Evolutionary conservation across 2,888 invertebrate species (phyloP).

Genomic region (Cerastis rubricosa): DNA sequence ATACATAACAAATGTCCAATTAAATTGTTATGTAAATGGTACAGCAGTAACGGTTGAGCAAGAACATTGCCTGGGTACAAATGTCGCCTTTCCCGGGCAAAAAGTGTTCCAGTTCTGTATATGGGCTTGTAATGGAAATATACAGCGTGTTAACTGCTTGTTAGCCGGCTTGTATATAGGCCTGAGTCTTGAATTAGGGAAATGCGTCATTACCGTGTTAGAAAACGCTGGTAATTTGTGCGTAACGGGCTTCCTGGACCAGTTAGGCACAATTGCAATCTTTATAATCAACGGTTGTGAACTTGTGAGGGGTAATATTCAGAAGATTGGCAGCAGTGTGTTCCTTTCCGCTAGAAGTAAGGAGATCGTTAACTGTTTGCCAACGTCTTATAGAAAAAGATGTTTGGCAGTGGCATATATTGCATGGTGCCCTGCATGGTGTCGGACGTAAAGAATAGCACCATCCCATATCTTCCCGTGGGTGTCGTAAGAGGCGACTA

Average conservation of each 20-base stretch:
- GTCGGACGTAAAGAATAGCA: no score
- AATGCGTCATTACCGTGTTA: constrained; percentile 48
- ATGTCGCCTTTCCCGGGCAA: constrained; percentile 33
- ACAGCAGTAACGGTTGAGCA: constrained; percentile 38
- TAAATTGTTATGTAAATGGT: constrained; percentile 60
- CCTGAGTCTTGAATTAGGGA: constrained; percentile 44
- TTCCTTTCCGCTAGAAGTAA: constrained; percentile 1
- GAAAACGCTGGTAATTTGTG: constrained; percentile 43
- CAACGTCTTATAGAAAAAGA: not conserved
- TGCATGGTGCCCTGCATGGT: no score
- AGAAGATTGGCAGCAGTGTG: not conserved
- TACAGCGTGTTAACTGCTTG: constrained; percentile 40
- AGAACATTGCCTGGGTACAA: constrained; percentile 37
- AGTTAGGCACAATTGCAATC: constrained; percentile 36
- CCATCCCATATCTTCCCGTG: no score
- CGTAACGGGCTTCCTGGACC: constrained; percentile 21
- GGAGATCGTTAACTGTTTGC: not conserved
- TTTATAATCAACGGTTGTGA: constrained; percentile 22
- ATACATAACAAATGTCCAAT: constrained; percentile 60
- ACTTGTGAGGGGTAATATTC: not conserved
- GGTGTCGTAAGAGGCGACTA: no score
- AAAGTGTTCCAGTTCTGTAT: constrained; percentile 51
- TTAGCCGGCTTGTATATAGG: constrained; percentile 20
- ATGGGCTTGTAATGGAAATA: constrained; percentile 43
- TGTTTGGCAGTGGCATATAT: not conserved